A percentile compares a stretch with the other conserved stretches of the same genome.
Evolutionary conservation across 2,113 vertebrate genomes (phyloP).

Genomic region (Electrona antarctica): DNA sequence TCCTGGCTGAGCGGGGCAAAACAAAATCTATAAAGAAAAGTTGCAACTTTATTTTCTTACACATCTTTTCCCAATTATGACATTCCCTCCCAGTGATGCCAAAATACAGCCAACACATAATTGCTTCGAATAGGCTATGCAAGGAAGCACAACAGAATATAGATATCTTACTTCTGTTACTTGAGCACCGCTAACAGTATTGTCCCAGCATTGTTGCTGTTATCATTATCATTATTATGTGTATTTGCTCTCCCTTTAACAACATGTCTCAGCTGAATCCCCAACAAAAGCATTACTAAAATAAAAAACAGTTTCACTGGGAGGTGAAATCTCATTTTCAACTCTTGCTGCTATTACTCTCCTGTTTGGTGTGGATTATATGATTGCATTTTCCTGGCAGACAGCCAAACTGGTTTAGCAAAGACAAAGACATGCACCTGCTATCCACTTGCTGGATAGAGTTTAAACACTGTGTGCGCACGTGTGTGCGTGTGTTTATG

Average conservation of each 20-base stretch:
- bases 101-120: conserved; percentile 8
- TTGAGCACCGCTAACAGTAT: not conserved
- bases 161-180: not conserved
- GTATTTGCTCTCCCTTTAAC: not conserved
- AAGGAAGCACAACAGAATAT: not conserved
- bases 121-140: not conserved
- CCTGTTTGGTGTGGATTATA: not conserved
- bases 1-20: conserved; percentile 30
- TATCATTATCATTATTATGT: not conserved
- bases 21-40: conserved; percentile 35
- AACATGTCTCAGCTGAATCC: not conserved
- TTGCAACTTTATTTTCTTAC: conserved; percentile 30
- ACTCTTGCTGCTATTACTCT: not conserved
- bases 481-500: not conserved
- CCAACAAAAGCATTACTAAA: not conserved
- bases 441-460: not conserved
- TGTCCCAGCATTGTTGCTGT: too few relatives aligned
- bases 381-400: not conserved
- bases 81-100: not conserved
- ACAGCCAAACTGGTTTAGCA: not conserved
- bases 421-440: not conserved
- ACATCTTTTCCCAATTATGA: conserved; percentile 44
- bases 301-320: not conserved
- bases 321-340: not conserved
- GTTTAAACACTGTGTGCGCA: not conserved